Evolutionary conservation across 2,888 invertebrate species (phyloP), one percentile per base, ranked within the genome.

Genomic region (Nemotelus nigrinus): DNA sequence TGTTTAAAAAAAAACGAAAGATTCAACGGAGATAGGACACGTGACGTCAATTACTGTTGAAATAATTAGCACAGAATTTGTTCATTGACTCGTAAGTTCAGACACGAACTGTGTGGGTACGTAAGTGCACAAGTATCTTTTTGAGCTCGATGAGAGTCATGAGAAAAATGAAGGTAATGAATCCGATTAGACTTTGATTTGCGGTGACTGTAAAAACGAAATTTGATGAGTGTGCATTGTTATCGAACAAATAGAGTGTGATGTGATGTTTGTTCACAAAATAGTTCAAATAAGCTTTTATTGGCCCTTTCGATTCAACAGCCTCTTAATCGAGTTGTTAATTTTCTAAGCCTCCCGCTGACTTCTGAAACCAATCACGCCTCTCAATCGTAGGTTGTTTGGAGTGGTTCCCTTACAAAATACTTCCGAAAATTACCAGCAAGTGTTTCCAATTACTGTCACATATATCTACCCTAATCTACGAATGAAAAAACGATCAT

Each of bases 21-120:
- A 55, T 60, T 48, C 63, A 48, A 50, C 25, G 5, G 50, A 67
- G 77, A 77, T 77, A 77, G 45, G 68, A 43, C 77, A 77, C 77
- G 77, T 77, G 77, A 77, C 77, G 68, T 68, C 77, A 77, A 77
- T 77, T 77, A 77, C 44, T 60, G 48, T 65, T 8, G 41, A 57
- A 77, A 47, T 74, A 74, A 74, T 74, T 60, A 74, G 74, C 41
- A 41, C 4, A 63, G 44, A 74, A 74, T 47, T 63, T 74, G 74
- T 74, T 74, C 74, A 50, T 74, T 74, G 74, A 74, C 74, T 74
- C 74, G 60, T 74, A 74, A 74, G 63, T 48, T 60, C 47, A 74
- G 57, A 63, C 74, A 74, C 74, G 74, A 74, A 63, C 71, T 10
- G 41, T 60, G 25, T 41, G 63, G 74, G 63, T 74, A 47, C 74